phyloP scores from a whole-genome alignment of 2,797 vertebrate species.

The Toxotes lorentzi region DNA sequence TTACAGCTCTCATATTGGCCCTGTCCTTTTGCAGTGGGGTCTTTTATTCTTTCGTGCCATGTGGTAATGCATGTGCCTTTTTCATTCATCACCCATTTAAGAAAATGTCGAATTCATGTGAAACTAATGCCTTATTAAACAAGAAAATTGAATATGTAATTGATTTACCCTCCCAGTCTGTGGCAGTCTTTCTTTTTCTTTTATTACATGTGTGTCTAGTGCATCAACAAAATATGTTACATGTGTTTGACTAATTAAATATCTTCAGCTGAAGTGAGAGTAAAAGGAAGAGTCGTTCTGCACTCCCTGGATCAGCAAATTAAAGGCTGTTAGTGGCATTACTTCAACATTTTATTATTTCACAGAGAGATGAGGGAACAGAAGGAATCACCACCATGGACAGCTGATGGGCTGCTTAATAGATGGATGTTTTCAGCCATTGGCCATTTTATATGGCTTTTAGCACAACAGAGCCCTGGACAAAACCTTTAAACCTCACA shows the following conservation, averaged over 20 bases:
- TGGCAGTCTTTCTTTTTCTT: neutral
- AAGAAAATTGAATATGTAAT: slow-evolving; percentile 36
- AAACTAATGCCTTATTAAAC: slow-evolving; percentile 51
- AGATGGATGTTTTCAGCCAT: slow-evolving; percentile 25
- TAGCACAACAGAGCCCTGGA: slow-evolving; percentile 42
- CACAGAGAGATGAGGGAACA: slow-evolving; percentile 16
- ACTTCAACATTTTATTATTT: slow-evolving; percentile 35
- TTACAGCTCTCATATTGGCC: slow-evolving; percentile 59
- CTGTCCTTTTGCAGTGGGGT: slow-evolving; percentile 27
- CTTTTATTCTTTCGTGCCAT: slow-evolving; percentile 36
- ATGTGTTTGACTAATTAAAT: slow-evolving; percentile 28
- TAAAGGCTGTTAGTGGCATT: slow-evolving; percentile 37
- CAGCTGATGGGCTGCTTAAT: slow-evolving; percentile 40
- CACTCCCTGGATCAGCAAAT: slow-evolving; percentile 43
- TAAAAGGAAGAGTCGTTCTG: slow-evolving; percentile 1
- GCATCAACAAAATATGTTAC: slow-evolving; percentile 27
- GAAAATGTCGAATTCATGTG: slow-evolving; percentile 42
- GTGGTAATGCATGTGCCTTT: slow-evolving; percentile 29
- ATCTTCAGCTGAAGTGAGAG: slow-evolving; percentile 17
- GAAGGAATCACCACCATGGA: slow-evolving; percentile 9
- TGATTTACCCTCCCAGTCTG: slow-evolving; percentile 19
- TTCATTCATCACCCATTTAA: slow-evolving; percentile 62
- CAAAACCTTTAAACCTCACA: slow-evolving; percentile 58
- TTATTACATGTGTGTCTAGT: slow-evolving; percentile 31
- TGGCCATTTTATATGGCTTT: slow-evolving; percentile 52